Evolutionary conservation across 1,140 invertebrate species (phyloP).

Genomic region (Drosophila chauvacae): DNA sequence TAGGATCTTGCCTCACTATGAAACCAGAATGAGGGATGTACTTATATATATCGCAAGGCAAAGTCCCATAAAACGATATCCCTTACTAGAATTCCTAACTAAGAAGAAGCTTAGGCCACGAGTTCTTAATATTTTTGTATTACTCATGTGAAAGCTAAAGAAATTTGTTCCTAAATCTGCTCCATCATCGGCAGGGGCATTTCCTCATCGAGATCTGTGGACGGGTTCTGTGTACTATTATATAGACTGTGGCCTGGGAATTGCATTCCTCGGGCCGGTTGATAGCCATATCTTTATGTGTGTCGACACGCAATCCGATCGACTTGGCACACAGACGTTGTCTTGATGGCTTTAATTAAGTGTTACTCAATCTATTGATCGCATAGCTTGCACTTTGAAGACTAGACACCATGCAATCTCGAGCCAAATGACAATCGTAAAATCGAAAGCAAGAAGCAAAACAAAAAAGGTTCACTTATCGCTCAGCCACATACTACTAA

Average conservation of each 20-base stretch:
- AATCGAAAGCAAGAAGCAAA: constrained; percentile 53
- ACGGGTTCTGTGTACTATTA: constrained; percentile 4
- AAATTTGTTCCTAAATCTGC: neutral
- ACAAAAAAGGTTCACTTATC: constrained; percentile 47
- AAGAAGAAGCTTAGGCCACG: neutral
- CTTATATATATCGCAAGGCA: neutral
- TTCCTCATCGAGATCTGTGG: constrained; percentile 6
- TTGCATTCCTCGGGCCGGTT: constrained; percentile 16
- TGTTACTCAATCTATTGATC: constrained; percentile 56
- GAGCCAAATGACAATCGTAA: constrained; percentile 51
- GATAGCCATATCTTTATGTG: constrained; percentile 23
- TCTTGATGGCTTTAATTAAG: constrained; percentile 60
- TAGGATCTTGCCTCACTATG: neutral
- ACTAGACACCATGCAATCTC: constrained; percentile 39
- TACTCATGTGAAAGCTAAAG: neutral
- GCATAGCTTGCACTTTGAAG: constrained; percentile 19
- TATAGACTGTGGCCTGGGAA: constrained; percentile 5
- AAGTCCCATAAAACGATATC: neutral
- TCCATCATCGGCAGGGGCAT: neutral
- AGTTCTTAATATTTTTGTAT: neutral
- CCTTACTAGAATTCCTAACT: neutral
- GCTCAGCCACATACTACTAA: constrained; percentile 18
- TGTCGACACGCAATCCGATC: constrained; percentile 33
- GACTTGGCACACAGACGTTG: constrained; percentile 12
- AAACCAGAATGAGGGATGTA: neutral